These are phyloP conservation scores for Epinephelus lanceolatus DNA, from an alignment of 2,113 vertebrate species.

Conservation along the genomic window DNA sequence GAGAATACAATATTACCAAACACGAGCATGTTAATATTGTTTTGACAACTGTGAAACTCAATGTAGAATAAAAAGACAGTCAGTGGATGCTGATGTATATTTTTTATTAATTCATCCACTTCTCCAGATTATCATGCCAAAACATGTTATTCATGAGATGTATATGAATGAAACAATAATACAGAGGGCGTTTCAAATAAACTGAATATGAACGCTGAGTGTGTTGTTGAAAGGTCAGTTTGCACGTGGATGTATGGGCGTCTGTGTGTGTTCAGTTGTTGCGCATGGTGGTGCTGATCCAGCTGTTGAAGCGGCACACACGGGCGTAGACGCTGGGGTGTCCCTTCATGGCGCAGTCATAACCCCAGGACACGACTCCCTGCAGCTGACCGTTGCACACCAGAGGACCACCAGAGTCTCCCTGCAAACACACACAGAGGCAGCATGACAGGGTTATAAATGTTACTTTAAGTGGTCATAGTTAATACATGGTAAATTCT, in stretches of 20 bases:
- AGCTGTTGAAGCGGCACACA: slow-evolving; percentile 85
- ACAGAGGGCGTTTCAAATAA: slow-evolving; percentile 32
- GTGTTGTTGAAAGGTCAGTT: background rate
- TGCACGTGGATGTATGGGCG: background rate
- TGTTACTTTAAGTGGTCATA: background rate
- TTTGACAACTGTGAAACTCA: slow-evolving; percentile 26
- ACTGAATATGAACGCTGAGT: background rate
- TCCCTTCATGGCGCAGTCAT: slow-evolving; percentile 81
- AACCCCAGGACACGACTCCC: slow-evolving; percentile 88
- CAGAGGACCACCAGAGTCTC: slow-evolving; percentile 86
- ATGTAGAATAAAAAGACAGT: slow-evolving; percentile 27
- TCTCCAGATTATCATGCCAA: background rate
- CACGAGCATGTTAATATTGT: slow-evolving; percentile 32
- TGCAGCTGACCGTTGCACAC: slow-evolving; percentile 85
- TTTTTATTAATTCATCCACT: slow-evolving; percentile 41
- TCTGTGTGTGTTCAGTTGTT: slow-evolving; percentile 69
- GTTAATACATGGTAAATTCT: background rate
- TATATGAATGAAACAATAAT: background rate
- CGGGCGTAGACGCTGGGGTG: slow-evolving; percentile 86
- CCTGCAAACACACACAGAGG: slow-evolving; percentile 66
- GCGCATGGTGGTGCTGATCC: slow-evolving; percentile 77
- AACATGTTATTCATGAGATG: slow-evolving; percentile 19
- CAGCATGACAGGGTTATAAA: background rate
- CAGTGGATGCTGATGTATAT: slow-evolving; percentile 5
- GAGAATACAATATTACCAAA: slow-evolving; percentile 3